phyloP scores from a whole-genome alignment of 2,797 vertebrate genomes.

The Sternarchorhynchus goeldii region DNA sequence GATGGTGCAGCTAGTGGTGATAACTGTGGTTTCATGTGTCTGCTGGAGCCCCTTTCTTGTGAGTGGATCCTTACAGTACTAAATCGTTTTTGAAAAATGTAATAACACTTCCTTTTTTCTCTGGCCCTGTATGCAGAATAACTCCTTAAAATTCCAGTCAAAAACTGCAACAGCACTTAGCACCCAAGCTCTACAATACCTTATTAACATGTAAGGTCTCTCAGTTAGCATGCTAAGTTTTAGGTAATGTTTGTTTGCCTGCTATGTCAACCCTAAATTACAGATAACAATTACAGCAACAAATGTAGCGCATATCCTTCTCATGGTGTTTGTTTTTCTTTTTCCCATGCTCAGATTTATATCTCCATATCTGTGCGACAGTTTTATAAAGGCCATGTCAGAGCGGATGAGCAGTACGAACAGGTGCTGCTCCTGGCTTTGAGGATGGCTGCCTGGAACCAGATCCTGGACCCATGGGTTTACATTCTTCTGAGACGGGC shows the following conservation, averaged over 20 bases:
- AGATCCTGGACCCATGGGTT: constrained; percentile 81
- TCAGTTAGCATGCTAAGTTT: too few species aligned
- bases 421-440: constrained; percentile 73
- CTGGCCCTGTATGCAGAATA: background rate
- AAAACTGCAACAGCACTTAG: background rate
- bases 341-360: constrained; percentile 68
- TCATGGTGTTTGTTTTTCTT: constrained; percentile 39
- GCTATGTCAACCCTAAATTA: too few species aligned
- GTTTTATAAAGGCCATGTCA: constrained; percentile 56
- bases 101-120: background rate
- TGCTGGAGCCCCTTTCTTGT: constrained; percentile 78
- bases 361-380: constrained; percentile 71
- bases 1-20: constrained; percentile 69
- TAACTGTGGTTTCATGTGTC: constrained; percentile 74
- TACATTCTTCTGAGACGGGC: constrained; percentile 83
- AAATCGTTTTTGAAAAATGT: too few species aligned
- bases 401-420: constrained; percentile 39
- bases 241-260: too few species aligned
- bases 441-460: constrained; percentile 84
- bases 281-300: too few species aligned
- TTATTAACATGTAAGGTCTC: background rate
- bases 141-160: background rate
- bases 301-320: background rate
- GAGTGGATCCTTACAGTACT: constrained; percentile 51
- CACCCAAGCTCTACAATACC: background rate